phyloP scores from a whole-genome alignment of 2,797 vertebrate species.

The Danio aesculapii region DNA sequence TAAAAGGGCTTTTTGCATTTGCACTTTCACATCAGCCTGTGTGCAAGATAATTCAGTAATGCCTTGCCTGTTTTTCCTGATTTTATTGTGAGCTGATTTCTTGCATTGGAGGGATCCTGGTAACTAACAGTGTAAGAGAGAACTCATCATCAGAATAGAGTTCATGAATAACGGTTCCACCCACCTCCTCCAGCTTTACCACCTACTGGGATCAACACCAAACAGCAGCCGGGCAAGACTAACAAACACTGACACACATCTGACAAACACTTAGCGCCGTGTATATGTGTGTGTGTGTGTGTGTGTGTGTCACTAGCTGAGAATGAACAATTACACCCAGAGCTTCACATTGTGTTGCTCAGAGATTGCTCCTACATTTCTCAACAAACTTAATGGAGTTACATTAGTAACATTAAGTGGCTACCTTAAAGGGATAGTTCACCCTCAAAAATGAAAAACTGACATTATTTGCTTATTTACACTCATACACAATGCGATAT shows the following conservation, averaged over 20 bases:
- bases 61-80: not conserved
- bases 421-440: slow-evolving; percentile 12
- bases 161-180: slow-evolving; percentile 32
- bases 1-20: not conserved
- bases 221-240: slow-evolving; percentile 43
- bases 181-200: slow-evolving; percentile 47
- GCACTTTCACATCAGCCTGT: not conserved
- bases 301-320: not conserved
- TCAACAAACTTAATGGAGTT: slow-evolving; percentile 5
- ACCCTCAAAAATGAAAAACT: not conserved
- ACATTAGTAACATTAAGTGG: not conserved
- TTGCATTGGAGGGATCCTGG: not conserved
- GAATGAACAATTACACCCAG: slow-evolving; percentile 27
- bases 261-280: slow-evolving; percentile 26
- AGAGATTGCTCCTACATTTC: not conserved
- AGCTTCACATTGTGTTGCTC: not conserved
- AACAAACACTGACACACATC: slow-evolving; percentile 37
- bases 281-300: too few species aligned
- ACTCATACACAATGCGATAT: too few species aligned
- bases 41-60: not conserved
- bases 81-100: slow-evolving; percentile 8
- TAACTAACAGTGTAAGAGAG: slow-evolving; percentile 16
- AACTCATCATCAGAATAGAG: slow-evolving; percentile 24
- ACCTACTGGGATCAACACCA: slow-evolving; percentile 49
- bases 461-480: too few species aligned